Conservation (phyloP, 2,113 vertebrate species). For the Dolichallabes microphthalmus region DNA sequence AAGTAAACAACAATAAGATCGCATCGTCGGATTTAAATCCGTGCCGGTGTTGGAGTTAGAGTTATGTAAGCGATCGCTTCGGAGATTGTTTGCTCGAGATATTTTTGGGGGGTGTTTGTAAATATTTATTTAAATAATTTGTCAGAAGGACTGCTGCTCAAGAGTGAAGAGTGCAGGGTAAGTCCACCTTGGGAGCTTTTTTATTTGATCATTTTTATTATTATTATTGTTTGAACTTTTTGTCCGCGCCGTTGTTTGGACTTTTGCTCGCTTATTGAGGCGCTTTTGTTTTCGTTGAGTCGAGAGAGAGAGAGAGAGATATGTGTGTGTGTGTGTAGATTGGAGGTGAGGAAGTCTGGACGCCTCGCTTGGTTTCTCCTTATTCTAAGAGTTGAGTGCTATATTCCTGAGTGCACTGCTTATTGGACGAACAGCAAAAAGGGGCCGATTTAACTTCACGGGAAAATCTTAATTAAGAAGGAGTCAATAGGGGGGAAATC, state of each 20-base stretch:
- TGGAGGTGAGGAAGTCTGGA: slow-evolving; percentile 35
- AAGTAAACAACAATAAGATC: slow-evolving; percentile 63
- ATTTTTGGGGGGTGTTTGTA: slow-evolving; percentile 62
- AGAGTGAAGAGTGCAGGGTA: slow-evolving; percentile 68
- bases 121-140: slow-evolving; percentile 80
- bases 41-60: slow-evolving; percentile 49
- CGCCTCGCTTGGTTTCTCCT: slow-evolving; percentile 61
- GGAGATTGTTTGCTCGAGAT: slow-evolving; percentile 60
- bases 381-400: slow-evolving; percentile 74
- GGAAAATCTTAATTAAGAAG: background rate
- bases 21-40: slow-evolving; percentile 40
- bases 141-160: slow-evolving; percentile 70
- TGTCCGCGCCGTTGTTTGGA: slow-evolving; percentile 54
- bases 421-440: slow-evolving; percentile 60
- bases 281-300: slow-evolving; percentile 10
- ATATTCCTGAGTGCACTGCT: slow-evolving; percentile 58
- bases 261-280: slow-evolving; percentile 52
- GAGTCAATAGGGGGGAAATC: background rate
- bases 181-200: slow-evolving; percentile 74
- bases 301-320: background rate
- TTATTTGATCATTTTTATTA: slow-evolving; percentile 60
- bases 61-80: slow-evolving; percentile 56
- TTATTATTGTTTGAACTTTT: slow-evolving; percentile 53
- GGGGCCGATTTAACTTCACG: slow-evolving; percentile 58
- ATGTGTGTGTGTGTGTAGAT: slow-evolving; percentile 13